These are phyloP conservation scores for Rhineura floridana DNA, from an alignment of 2,113 vertebrate genomes.

Conservation along the genomic window DNA sequence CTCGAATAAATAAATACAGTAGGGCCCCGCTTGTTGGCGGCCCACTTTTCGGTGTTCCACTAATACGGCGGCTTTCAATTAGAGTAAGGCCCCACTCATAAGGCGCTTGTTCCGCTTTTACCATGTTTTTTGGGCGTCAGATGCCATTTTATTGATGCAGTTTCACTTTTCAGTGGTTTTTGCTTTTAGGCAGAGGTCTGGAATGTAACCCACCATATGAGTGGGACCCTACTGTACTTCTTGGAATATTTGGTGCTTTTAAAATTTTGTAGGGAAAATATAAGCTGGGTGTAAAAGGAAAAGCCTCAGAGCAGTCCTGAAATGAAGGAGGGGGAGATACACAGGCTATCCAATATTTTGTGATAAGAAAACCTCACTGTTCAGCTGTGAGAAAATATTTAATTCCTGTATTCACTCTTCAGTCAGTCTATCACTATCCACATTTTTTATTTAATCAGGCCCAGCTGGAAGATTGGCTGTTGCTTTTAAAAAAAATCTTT, in stretches of 20 bases:
- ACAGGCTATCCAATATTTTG: neutral
- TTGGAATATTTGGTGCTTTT: constrained; percentile 24
- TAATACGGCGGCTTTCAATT: too few relatives aligned
- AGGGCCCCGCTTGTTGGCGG: too few relatives aligned
- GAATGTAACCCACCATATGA: too few relatives aligned
- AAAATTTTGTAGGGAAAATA: constrained; percentile 26
- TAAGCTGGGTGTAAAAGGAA: constrained; percentile 24
- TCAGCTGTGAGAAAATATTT: constrained; percentile 26
- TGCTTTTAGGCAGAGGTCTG: too few relatives aligned
- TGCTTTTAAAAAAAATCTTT: neutral
- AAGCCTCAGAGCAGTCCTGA: neutral
- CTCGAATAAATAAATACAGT: too few relatives aligned
- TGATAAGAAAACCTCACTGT: constrained; percentile 17
- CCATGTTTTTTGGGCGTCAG: too few relatives aligned
- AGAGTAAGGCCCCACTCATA: too few relatives aligned
- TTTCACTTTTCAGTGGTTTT: too few relatives aligned
- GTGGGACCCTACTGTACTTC: too few relatives aligned
- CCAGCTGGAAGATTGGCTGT: neutral
- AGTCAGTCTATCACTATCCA: constrained; percentile 10
- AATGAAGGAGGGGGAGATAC: neutral
- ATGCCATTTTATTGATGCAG: too few relatives aligned
- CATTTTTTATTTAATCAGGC: constrained; percentile 8
- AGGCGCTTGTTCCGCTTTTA: too few relatives aligned
- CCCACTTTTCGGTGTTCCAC: too few relatives aligned
- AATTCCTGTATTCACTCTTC: constrained; percentile 25